Base-by-base conservation (phyloP, 2,888 invertebrate genomes). In the Dioctria rufipes region DNA sequence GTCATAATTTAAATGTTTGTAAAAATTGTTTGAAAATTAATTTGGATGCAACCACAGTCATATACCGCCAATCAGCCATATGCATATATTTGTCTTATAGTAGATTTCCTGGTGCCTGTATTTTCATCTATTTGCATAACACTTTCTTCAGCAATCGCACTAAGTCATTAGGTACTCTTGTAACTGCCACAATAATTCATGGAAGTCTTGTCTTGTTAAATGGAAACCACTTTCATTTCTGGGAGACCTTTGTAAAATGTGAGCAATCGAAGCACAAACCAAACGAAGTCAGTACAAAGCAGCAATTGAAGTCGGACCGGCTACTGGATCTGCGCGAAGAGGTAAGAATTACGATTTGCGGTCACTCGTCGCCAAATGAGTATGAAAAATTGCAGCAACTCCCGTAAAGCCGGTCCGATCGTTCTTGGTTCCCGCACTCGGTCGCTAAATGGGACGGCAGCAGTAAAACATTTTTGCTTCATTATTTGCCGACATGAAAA, bases 401-500 rank as follows among this genome's bases (percentile, higher is more conserved):
- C 25, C 25, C 43, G 13, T 61, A 37, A 40, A 43, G 13, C 49
- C 46, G 8, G 46, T 13, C 40, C 65, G 42, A 42, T 42, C 13
- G 65, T 5, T 42, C 42, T 13, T 46, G 46, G 46, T 6, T 46
- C 67, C 67, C 67, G 8, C 46, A 6, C 46, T 6, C 8, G n/a
- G n/a, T 46, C 46, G 6, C 46, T 43, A 6, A 66, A 67, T 67
- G 25, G 25, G 4, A 25, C 46, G 43, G 46, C n/a, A 43, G 8
- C 43, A 43, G 67, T 25, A 46, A 43, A 46, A 42, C 43, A 67
- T 71, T 54, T 71, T 25, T 71, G 39, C 37, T 71, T 40, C 69
- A 40, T 25, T 25, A 25, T 40, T 69, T 69, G 51, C 69, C 69
- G 49, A 71, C 51, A 71, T 71, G 37, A 71, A 54, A 71, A 54